Evolutionary conservation across 2,888 invertebrate species (phyloP).

Genomic region (Ichneumoninae sp.): DNA sequence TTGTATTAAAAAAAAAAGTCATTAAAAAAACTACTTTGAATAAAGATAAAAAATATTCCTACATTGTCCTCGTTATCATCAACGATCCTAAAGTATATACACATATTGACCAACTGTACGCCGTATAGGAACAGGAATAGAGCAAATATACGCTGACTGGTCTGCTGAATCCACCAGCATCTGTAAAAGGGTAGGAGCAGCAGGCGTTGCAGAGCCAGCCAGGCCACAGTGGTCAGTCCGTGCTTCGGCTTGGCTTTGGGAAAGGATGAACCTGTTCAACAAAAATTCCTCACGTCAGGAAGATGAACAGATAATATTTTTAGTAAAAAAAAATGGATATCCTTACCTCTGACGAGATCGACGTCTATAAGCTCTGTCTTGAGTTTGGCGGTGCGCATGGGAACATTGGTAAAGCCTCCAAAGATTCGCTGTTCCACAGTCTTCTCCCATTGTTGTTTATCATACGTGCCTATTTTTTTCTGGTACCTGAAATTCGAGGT

Average conservation of each 20-base stretch:
- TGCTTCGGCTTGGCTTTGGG: constrained; percentile 98
- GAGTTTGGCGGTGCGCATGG: constrained; percentile 91
- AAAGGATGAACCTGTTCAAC: constrained; percentile 93
- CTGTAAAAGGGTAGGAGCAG: constrained; percentile 93
- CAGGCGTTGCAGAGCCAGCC: constrained; percentile 92
- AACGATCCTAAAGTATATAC: constrained; percentile 84
- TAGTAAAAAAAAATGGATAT: constrained; percentile 17
- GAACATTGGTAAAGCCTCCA: constrained; percentile 92
- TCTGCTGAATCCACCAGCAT: constrained; percentile 96
- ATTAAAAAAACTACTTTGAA: constrained; percentile 79
- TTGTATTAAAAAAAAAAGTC: neutral
- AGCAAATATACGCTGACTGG: constrained; percentile 90
- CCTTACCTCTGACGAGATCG: constrained; percentile 96
- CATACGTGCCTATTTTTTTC: constrained; percentile 98
- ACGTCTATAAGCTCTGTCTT: constrained; percentile 98
- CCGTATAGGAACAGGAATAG: constrained; percentile 92
- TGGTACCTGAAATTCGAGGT: constrained; percentile 90
- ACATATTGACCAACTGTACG: constrained; percentile 89
- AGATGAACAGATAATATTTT: neutral
- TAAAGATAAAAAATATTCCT: constrained; percentile 75
- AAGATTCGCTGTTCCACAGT: constrained; percentile 96
- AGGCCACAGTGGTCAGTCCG: constrained; percentile 93
- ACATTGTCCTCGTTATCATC: constrained; percentile 85
- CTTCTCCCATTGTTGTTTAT: constrained; percentile 98
- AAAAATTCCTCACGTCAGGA: neutral